Evolutionary conservation across 2,113 vertebrate species (phyloP).

Genomic region (Lutjanus erythropterus): DNA sequence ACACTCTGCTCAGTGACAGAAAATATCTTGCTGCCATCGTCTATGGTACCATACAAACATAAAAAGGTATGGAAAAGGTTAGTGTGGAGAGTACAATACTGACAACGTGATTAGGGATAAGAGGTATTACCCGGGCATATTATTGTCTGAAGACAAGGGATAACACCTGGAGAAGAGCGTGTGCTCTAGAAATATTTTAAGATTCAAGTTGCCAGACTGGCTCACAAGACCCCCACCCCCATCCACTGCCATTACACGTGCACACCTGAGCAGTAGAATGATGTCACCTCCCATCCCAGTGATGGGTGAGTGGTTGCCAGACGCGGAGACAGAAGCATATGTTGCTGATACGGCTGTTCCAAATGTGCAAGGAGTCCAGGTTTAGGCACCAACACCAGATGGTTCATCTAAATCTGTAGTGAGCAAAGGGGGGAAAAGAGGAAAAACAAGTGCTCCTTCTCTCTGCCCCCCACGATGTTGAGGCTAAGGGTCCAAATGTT

Average conservation of each 20-base stretch:
- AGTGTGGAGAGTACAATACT: neutral
- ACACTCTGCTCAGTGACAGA: neutral
- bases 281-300: conserved; percentile 73
- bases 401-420: conserved; percentile 76
- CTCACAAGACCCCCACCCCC: conserved; percentile 14
- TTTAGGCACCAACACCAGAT: conserved; percentile 75
- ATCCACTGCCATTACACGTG: conserved; percentile 39
- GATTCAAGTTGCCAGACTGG: conserved; percentile 28
- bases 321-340: conserved; percentile 78
- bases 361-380: conserved; percentile 73
- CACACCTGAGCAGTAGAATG: conserved; percentile 65
- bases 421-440: conserved; percentile 23
- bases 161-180: conserved; percentile 28
- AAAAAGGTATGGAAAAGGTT: conserved; percentile 14
- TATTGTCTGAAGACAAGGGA: neutral
- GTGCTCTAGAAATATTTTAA: conserved; percentile 18
- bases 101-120: neutral
- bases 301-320: conserved; percentile 73
- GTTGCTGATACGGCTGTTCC: conserved; percentile 74
- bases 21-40: neutral
- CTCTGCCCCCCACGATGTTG: conserved; percentile 54
- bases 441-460: conserved; percentile 48
- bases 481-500: conserved; percentile 67
- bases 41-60: neutral
- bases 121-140: conserved; percentile 3